Evolutionary conservation across 2,888 invertebrate genomes (phyloP), one percentile per base, ranked within the genome.

Genomic region (Xestia sexstrigata): DNA sequence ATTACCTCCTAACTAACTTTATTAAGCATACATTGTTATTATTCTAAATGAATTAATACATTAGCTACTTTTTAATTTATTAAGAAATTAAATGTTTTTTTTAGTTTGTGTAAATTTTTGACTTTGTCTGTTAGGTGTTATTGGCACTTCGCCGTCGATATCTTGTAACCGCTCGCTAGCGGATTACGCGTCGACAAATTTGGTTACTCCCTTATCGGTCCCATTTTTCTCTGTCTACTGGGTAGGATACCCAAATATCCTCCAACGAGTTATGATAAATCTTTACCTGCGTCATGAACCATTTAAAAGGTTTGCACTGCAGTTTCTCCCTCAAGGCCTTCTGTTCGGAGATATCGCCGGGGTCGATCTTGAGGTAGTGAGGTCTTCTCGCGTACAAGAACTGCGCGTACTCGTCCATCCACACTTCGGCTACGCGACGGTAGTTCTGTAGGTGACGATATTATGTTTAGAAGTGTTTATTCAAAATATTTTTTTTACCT

Each of bases 331-430:
- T 95, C n/a, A 99, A 94, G 0, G 97, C 98, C 79, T 97, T 97
- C 95, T 99, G 99, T 80, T 97, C 97, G 0, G 97, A 96, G 70
- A 99, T 93, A 95, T 99, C 98, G 0, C 99, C 99, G 0, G 98
- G 97, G 93, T 98, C 97, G n/a, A 99, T 96, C 1, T 93, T 92
- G 23, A 97, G 95, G 90, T 98, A 98, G 91, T 98, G 98, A 0
- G 99, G 98, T 49, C 98, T 97, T 0, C 99, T 97, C 81, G 96
- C 95, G 95, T 99, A 99, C 73, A 99, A 93, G 92, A 97, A 98
- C 87, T 99, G 97, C 3, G 98, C 98, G 93, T 99, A 99, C 90
- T 99, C 99, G 92, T 99, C 99, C 99, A 99, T 99, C 99, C 99
- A 99, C 4, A 99, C 99, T 90, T 99, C 99, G 0, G 99, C 99